Conservation (phyloP, 2,797 vertebrate genomes). For the Gymnopithys bicolor region DNA sequence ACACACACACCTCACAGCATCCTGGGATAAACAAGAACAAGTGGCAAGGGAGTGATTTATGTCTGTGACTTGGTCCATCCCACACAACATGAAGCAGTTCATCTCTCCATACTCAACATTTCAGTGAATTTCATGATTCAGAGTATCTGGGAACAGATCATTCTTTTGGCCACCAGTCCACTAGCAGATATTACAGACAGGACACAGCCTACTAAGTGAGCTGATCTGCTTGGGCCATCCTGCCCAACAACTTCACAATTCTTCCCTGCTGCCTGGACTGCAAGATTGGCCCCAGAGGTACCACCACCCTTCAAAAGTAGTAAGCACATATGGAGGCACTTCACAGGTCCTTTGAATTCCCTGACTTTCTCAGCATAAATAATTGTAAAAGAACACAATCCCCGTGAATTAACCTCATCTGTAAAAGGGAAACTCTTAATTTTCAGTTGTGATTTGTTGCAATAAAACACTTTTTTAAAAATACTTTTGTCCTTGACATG, state of each 20-base stretch:
- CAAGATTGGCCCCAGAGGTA: neutral
- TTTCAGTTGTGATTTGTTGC: neutral
- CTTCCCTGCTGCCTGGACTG: neutral
- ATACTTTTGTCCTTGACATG: neutral
- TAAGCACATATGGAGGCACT: accelerated
- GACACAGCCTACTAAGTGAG: neutral
- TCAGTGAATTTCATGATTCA: neutral
- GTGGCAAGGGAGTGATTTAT: neutral
- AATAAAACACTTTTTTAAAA: neutral
- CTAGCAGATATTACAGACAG: neutral
- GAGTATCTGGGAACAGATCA: neutral
- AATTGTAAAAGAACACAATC: neutral
- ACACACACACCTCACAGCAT: accelerated
- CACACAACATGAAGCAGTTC: neutral
- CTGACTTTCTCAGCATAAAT: neutral
- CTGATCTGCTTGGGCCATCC: neutral
- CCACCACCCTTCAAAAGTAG: neutral
- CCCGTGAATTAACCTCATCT: neutral
- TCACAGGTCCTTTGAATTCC: neutral
- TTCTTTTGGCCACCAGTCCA: neutral
- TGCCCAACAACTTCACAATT: neutral
- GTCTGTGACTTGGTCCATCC: neutral
- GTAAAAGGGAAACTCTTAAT: neutral
- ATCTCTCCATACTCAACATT: neutral
- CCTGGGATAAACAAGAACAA: neutral